Conservation (phyloP, 2,888 invertebrate species). For the Leptopilina syphax region DNA sequence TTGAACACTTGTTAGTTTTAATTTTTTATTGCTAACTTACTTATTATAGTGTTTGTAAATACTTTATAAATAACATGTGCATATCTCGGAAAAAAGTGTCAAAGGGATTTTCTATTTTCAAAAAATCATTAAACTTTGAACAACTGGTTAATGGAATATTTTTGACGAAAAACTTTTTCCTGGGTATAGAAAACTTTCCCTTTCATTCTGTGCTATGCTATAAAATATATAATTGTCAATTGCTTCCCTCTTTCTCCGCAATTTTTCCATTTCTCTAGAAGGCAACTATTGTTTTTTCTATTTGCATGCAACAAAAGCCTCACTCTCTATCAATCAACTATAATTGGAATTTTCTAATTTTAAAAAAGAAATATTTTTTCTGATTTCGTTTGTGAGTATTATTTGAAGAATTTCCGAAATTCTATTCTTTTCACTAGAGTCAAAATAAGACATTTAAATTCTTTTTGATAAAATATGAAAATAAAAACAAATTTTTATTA, state of each 20-base stretch:
- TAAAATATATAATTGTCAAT: background rate
- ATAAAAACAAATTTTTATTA: too few species aligned
- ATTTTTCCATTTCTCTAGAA: background rate
- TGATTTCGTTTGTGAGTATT: background rate
- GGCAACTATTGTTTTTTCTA: background rate
- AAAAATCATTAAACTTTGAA: too few species aligned
- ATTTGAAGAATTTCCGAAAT: background rate
- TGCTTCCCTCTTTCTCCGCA: background rate
- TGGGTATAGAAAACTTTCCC: conserved; percentile 10
- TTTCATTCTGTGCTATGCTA: conserved; percentile 1
- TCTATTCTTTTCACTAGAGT: background rate
- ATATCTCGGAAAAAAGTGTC: too few species aligned
- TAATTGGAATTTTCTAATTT: conserved; percentile 1
- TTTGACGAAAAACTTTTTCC: too few species aligned
- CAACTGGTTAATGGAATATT: too few species aligned
- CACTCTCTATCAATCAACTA: background rate
- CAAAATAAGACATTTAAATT: too few species aligned
- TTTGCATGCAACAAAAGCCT: conserved; percentile 15
- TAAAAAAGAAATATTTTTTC: background rate
- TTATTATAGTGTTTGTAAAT: too few species aligned
- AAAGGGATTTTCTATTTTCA: too few species aligned
- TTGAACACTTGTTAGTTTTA: too few species aligned
- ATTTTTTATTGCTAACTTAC: too few species aligned
- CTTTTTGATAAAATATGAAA: too few species aligned
- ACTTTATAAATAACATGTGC: too few species aligned